phyloP scores from a whole-genome alignment of 2,113 vertebrate genomes.

The Nipponia nippon region DNA sequence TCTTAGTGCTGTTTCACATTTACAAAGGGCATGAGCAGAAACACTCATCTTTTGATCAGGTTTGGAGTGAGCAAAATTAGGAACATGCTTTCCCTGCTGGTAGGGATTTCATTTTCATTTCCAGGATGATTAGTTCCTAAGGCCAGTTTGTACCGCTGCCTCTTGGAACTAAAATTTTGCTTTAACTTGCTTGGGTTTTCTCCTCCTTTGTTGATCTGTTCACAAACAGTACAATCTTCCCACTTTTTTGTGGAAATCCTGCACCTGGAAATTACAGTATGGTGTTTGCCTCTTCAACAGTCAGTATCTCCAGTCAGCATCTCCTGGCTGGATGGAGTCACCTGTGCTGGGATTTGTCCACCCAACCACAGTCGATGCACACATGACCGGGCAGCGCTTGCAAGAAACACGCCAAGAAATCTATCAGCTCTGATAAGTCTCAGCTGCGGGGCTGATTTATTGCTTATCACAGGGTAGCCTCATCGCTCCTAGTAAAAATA shows the following conservation, averaged over 20 bases:
- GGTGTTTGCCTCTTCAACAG: not conserved
- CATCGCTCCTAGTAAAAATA: not conserved
- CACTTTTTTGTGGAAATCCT: not conserved
- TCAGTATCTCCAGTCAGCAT: not conserved
- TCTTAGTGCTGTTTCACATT: not conserved
- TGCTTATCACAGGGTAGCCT: not conserved
- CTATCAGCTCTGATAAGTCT: not conserved
- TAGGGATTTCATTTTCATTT: not conserved
- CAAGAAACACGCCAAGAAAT: not conserved
- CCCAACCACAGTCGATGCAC: not conserved
- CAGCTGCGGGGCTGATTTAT: not conserved
- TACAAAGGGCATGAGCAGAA: not conserved
- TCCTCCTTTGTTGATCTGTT: not conserved
- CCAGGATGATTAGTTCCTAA: not conserved
- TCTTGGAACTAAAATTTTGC: not conserved
- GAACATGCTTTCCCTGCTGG: not conserved
- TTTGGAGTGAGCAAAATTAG: not conserved
- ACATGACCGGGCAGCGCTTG: rapidly evolving
- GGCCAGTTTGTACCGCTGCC: not conserved
- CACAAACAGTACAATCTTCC: not conserved
- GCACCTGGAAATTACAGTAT: not conserved
- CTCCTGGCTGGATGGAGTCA: not conserved
- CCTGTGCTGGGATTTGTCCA: not conserved
- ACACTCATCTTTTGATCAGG: not conserved
- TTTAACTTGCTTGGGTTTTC: not conserved